phyloP scores from a whole-genome alignment of 2,888 invertebrate genomes.

The Gymnoscelis rufifasciata region DNA sequence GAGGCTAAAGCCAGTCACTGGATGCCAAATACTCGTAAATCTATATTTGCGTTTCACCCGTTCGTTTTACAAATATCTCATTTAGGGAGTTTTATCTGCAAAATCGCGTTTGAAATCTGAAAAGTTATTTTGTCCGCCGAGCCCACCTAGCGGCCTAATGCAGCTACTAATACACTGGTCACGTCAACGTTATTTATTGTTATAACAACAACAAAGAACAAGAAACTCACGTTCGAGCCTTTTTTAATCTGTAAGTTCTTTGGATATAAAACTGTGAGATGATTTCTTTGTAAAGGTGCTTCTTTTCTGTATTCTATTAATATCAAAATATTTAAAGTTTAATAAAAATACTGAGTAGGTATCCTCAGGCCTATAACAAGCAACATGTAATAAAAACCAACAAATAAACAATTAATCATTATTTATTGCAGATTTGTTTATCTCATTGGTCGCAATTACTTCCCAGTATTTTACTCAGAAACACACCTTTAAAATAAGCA shows the following conservation, averaged over 20 bases:
- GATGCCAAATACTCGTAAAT: constrained; percentile 47
- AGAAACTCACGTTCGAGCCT: constrained; percentile 51
- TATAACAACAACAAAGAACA: constrained; percentile 63
- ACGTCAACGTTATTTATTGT: constrained; percentile 74
- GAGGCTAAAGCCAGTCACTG: constrained; percentile 41
- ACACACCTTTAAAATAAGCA: too few species aligned
- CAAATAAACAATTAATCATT: too few species aligned
- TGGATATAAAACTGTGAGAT: constrained; percentile 23
- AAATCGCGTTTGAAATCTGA: constrained; percentile 48
- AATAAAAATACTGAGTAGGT: too few species aligned
- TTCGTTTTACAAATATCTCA: constrained; percentile 45
- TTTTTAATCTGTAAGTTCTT: constrained; percentile 51
- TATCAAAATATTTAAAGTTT: too few species aligned
- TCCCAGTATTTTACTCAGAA: too few species aligned
- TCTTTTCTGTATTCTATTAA: not conserved
- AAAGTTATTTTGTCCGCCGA: constrained; percentile 49
- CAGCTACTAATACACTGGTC: constrained; percentile 71
- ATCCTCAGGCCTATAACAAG: too few species aligned
- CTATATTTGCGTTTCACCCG: constrained; percentile 46
- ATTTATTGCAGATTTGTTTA: too few species aligned
- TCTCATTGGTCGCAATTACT: too few species aligned
- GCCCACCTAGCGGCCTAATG: constrained; percentile 56
- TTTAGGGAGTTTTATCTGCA: constrained; percentile 46
- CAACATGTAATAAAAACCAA: too few species aligned
- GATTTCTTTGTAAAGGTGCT: constrained; percentile 8